Evolutionary conservation across 2,797 vertebrate species (phyloP).

Genomic region (Tragopan temminckii): DNA sequence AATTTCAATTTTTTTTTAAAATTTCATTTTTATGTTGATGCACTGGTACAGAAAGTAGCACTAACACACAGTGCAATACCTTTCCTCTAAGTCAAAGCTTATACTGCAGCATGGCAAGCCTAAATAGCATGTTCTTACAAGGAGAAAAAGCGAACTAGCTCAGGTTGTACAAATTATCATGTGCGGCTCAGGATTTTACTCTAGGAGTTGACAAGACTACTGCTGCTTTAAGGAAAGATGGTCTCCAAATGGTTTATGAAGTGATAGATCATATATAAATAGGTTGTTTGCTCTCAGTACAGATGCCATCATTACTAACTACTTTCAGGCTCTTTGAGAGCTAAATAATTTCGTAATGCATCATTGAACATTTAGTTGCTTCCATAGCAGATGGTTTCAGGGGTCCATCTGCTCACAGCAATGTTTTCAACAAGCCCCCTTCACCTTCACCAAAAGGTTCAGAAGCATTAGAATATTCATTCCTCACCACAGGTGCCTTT

Average conservation of each 20-base stretch:
- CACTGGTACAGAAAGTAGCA: neutral
- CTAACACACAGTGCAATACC: neutral
- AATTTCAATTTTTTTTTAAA: neutral
- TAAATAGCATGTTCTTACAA: neutral
- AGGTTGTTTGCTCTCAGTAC: slow-evolving; percentile 90
- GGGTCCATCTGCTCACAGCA: slow-evolving; percentile 92
- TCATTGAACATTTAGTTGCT: slow-evolving; percentile 92
- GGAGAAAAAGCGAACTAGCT: neutral
- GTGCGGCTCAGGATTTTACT: neutral
- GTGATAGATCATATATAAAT: slow-evolving; percentile 93
- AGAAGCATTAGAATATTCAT: slow-evolving; percentile 84
- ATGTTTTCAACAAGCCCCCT: slow-evolving; percentile 94
- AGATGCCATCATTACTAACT: slow-evolving; percentile 92
- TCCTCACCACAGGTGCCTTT: slow-evolving; percentile 80
- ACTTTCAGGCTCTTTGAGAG: slow-evolving; percentile 92
- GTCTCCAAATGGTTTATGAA: slow-evolving; percentile 80
- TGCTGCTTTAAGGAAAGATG: slow-evolving; percentile 84
- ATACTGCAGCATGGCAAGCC: neutral
- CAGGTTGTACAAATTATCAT: neutral
- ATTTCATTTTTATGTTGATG: neutral
- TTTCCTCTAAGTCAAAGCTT: neutral
- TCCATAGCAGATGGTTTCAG: slow-evolving; percentile 93
- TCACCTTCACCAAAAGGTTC: slow-evolving; percentile 91
- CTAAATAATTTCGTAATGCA: slow-evolving; percentile 93
- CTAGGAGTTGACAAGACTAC: slow-evolving; percentile 42